phyloP scores from a whole-genome alignment of 2,113 vertebrate species.

The Mionectes macconnelli region DNA sequence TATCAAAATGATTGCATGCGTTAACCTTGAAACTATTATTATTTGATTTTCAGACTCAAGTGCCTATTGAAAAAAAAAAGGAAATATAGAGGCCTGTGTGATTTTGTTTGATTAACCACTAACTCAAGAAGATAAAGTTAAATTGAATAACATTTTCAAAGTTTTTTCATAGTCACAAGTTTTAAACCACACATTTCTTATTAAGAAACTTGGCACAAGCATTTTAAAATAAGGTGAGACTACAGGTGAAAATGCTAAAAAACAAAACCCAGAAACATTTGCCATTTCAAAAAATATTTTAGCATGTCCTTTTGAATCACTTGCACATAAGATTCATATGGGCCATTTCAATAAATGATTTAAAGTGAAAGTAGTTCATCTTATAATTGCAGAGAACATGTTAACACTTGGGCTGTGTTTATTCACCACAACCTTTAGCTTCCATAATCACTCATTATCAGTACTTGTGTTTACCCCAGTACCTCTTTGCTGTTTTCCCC shows the following conservation, averaged over 20 bases:
- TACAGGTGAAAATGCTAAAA: background rate
- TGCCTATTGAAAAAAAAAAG: background rate
- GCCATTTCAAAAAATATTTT: background rate
- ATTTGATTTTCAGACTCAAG: background rate
- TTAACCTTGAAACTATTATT: background rate
- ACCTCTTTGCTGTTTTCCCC: background rate
- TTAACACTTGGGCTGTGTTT: slow-evolving; percentile 27
- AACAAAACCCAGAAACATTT: background rate
- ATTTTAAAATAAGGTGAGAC: background rate
- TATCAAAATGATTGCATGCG: background rate
- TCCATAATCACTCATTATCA: background rate
- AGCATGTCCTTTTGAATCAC: background rate
- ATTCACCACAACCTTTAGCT: slow-evolving; percentile 17
- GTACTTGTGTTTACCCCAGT: background rate
- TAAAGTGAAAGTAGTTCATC: background rate
- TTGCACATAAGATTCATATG: background rate
- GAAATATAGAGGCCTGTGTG: background rate
- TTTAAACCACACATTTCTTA: background rate
- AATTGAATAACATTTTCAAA: background rate
- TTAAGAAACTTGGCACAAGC: background rate
- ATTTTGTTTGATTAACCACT: background rate
- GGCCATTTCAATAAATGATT: background rate
- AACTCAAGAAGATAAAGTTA: background rate
- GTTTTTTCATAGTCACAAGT: background rate
- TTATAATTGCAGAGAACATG: background rate